Percentiles rank a stretch among this genome's conserved stretches.
phyloP scores from a whole-genome alignment of 2,113 vertebrate genomes.

The Dermatemys mawii region DNA sequence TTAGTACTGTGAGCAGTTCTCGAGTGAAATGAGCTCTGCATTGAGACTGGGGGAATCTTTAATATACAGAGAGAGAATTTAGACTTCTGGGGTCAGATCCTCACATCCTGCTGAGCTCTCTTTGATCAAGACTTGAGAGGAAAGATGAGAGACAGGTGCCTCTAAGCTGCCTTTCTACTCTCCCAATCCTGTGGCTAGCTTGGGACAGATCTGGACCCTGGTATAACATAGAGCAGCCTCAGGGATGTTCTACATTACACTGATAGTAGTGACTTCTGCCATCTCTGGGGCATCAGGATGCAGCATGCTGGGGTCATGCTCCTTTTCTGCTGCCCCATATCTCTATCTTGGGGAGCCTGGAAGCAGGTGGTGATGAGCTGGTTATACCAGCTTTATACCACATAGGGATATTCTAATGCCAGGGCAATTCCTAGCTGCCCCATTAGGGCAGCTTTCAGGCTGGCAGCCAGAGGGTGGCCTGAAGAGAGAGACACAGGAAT shows the following conservation, averaged over 20 bases:
- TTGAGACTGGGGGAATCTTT: not conserved
- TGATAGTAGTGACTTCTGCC: not conserved
- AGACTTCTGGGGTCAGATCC: not conserved
- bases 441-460: not conserved
- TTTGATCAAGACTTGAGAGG: not conserved
- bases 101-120: not conserved
- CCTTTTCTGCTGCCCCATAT: not conserved
- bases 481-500: not conserved
- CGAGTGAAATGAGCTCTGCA: not conserved
- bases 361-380: accelerated
- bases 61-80: not conserved
- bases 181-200: not conserved
- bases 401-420: not conserved
- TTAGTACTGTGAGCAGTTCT: not conserved
- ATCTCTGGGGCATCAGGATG: not conserved
- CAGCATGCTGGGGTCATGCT: not conserved
- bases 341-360: accelerated
- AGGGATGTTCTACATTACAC: not conserved
- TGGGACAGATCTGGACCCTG: not conserved
- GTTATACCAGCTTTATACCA: not conserved
- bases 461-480: not conserved
- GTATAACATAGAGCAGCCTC: not conserved
- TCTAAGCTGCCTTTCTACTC: not conserved
- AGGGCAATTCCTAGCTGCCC: not conserved
- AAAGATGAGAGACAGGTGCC: not conserved